Evolutionary conservation across 2,888 invertebrate species (phyloP).

Genomic region (Holacanthella duospinosa): DNA sequence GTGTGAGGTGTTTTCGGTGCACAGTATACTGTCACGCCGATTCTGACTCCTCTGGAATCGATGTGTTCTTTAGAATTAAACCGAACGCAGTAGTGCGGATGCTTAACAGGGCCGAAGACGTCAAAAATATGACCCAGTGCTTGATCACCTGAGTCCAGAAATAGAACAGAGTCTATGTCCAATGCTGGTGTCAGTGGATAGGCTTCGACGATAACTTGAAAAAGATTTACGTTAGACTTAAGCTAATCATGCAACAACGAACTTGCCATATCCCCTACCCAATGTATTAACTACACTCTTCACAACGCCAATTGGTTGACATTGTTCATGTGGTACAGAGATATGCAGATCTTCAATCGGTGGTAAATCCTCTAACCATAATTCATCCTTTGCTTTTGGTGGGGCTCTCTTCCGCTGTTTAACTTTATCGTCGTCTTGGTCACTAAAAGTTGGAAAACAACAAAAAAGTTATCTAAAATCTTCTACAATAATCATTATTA

Average conservation of each 20-base stretch:
- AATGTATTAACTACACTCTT: constrained; percentile 60
- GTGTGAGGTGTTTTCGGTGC: constrained; percentile 70
- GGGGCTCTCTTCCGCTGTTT: neutral
- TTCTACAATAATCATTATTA: no score
- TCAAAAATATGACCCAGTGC: constrained; percentile 76
- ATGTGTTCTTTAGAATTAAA: constrained; percentile 75
- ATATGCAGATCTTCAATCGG: constrained; percentile 71
- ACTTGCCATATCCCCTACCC: constrained; percentile 44
- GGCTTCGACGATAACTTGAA: constrained; percentile 63
- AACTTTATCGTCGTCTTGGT: neutral
- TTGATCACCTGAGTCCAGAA: constrained; percentile 64
- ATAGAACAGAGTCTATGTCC: constrained; percentile 76
- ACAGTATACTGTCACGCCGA: constrained; percentile 66
- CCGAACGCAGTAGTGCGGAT: constrained; percentile 80
- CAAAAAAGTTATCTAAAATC: no score
- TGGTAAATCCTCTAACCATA: constrained; percentile 51
- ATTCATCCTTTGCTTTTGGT: neutral
- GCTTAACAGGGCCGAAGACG: constrained; percentile 75
- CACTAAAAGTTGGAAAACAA: neutral
- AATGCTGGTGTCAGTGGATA: constrained; percentile 63
- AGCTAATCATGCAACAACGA: neutral
- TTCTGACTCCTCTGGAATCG: constrained; percentile 51
- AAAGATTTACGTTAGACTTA: neutral
- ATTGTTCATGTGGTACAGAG: constrained; percentile 62
- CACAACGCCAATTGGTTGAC: constrained; percentile 61